Evolutionary conservation across 2,797 vertebrate species (phyloP).

Genomic region (Triplophysa bombifrons): DNA sequence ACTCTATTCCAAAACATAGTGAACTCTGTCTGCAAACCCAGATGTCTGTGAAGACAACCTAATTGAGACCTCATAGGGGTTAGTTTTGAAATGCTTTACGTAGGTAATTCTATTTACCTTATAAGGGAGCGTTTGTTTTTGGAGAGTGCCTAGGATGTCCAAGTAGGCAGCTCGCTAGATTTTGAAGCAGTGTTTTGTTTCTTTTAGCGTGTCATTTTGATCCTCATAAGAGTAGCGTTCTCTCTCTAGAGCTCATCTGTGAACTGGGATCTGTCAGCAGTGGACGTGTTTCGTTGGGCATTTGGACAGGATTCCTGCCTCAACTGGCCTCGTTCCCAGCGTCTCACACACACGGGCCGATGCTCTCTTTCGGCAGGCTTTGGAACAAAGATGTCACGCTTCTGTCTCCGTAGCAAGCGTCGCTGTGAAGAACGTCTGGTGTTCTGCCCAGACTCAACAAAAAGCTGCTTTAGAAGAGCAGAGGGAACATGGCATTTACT

Average conservation of each 20-base stretch:
- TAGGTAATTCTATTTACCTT: not conserved
- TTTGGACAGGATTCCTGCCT: conserved; percentile 13
- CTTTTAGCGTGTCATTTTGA: not conserved
- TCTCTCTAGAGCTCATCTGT: conserved; percentile 26
- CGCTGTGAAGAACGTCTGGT: conserved; percentile 7
- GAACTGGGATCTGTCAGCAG: conserved; percentile 7
- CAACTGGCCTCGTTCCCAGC: conserved; percentile 26
- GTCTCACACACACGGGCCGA: conserved; percentile 13
- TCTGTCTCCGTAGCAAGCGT: conserved; percentile 11
- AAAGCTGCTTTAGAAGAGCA: conserved; percentile 6
- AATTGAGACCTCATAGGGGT: not conserved
- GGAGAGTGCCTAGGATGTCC: no score
- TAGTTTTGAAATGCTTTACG: not conserved
- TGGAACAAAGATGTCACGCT: conserved; percentile 37
- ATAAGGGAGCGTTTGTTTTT: no score
- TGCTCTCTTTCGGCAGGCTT: conserved; percentile 15
- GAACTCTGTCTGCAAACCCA: no score
- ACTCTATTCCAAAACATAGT: no score
- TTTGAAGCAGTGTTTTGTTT: not conserved
- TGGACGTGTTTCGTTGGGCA: not conserved
- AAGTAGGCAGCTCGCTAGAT: not conserved
- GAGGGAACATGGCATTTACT: conserved; percentile 10
- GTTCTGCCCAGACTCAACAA: conserved; percentile 24
- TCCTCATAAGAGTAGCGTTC: not conserved
- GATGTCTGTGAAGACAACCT: no score